Evolutionary conservation across 2,888 invertebrate genomes (phyloP).

Genomic region (Antitype chi): DNA sequence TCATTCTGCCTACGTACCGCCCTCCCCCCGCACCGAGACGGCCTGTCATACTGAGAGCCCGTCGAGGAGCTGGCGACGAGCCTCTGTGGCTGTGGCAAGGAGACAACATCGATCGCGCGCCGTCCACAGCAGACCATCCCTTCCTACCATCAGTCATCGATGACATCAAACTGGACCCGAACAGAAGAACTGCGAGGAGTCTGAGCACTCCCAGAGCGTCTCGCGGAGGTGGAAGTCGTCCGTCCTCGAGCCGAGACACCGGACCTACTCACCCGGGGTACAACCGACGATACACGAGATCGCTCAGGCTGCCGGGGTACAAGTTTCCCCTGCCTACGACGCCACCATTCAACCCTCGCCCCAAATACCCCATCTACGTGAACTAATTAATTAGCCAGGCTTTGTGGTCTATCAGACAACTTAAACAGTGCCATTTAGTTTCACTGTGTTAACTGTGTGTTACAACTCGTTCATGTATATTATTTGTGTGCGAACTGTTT

Average conservation of each 20-base stretch:
- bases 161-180: slow-evolving; percentile 48
- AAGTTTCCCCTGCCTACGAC: slow-evolving; percentile 36
- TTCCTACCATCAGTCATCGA: slow-evolving; percentile 49
- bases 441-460: too few species aligned
- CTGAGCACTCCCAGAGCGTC: slow-evolving; percentile 37
- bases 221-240: slow-evolving; percentile 33
- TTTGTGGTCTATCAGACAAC: not conserved
- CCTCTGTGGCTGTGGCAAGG: slow-evolving; percentile 43
- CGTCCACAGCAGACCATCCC: slow-evolving; percentile 54
- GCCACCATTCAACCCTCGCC: slow-evolving; percentile 36
- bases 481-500: slow-evolving; percentile 8
- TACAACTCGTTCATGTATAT: not conserved
- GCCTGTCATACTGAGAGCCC: not conserved
- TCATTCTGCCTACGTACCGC: slow-evolving; percentile 38
- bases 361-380: slow-evolving; percentile 35
- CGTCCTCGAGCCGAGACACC: slow-evolving; percentile 37
- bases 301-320: slow-evolving; percentile 19
- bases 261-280: slow-evolving; percentile 53
- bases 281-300: slow-evolving; percentile 53
- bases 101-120: slow-evolving; percentile 39
- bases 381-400: not conserved
- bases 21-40: slow-evolving; percentile 16
- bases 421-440: not conserved
- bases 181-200: slow-evolving; percentile 42
- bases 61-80: slow-evolving; percentile 36